A percentile compares a stretch with the other conserved stretches of the same genome.
Conservation (phyloP, 2,888 invertebrate genomes). For the Flexamia atlantica region DNA sequence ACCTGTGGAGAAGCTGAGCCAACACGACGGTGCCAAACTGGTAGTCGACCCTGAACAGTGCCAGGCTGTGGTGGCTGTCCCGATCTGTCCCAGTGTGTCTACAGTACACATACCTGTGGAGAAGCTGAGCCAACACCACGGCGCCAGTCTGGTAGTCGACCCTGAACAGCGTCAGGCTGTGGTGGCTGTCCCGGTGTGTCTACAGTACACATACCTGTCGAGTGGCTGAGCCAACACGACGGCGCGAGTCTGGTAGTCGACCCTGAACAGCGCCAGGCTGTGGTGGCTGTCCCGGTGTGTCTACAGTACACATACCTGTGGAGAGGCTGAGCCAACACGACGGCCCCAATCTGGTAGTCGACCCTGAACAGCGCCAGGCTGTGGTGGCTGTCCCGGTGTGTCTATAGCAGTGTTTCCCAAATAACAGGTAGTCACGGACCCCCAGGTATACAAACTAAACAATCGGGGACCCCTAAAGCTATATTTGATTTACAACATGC, state of each 20-base stretch:
- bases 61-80: conserved; percentile 81
- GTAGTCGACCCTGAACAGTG: conserved; percentile 90
- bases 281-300: conserved; percentile 85
- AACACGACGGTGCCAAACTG: conserved; percentile 86
- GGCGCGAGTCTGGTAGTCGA: conserved; percentile 89
- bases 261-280: conserved; percentile 86
- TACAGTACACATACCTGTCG: conserved; percentile 85
- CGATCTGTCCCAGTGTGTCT: conserved; percentile 85
- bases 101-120: conserved; percentile 84
- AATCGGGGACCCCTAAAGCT: too few species aligned
- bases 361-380: conserved; percentile 88
- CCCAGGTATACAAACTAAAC: too few species aligned
- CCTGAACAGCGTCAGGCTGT: conserved; percentile 86
- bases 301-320: conserved; percentile 85
- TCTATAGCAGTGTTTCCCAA: too few species aligned
- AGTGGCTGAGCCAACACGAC: conserved; percentile 85
- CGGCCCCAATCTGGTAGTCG: conserved; percentile 87
- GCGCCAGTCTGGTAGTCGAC: conserved; percentile 90
- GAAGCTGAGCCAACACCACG: conserved; percentile 83
- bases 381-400: too few species aligned
- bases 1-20: conserved; percentile 86
- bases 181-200: too few species aligned
- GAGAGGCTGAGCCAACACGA: conserved; percentile 84
- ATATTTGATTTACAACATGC: too few species aligned
- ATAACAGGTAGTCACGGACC: too few species aligned